Evolutionary conservation across 2,888 invertebrate genomes (phyloP), one percentile per base, ranked within the genome.

Genomic region (Diadegma fenestrale): DNA sequence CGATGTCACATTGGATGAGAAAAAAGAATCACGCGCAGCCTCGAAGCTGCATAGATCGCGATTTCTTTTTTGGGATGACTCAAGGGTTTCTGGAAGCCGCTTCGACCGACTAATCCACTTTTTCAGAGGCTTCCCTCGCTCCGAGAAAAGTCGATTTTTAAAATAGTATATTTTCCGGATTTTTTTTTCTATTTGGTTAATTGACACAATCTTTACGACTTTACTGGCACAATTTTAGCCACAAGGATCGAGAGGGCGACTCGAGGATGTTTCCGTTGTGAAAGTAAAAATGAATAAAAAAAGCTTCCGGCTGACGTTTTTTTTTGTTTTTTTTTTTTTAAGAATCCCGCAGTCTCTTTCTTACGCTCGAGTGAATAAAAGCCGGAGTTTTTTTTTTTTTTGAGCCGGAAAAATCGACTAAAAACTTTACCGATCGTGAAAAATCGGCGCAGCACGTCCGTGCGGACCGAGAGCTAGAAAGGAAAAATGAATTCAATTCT

Each of bases 401-500:
- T 19, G 22, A 22, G 64, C 41, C 66, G 45, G 51, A 37, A 30
- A 54, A 48, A 73, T 68, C 33, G 22, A 80, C 54, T 2, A 51
- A 26, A 19, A 58, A 63, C 69, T 71, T 37, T 72, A 58, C 26
- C 48, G 72, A 22, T 37, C 17, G 73, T 51, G 68, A 61, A 66
- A 82, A 68, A 73, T 73, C 68, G 26, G 48, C 37, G 61, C 22
- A 45, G 8, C 19, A 10, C 22, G 33, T 48, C 48, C 7, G n/a
- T 12, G 54, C 54, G 19, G 22, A 54, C 12, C n/a, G 22, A 41
- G 7, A 41, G 41, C 10, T 5, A 14, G 17, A 76, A 58, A 30
- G 8, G 12, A 48, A n/a, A 26, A 26, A 17, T 63, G n/a, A 48
- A 66, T 88, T 86, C 86, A 86, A 88, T 87, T 85, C 87, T 91